Conservation (phyloP, 2,113 vertebrate genomes). For the Dasyurus viverrinus region DNA sequence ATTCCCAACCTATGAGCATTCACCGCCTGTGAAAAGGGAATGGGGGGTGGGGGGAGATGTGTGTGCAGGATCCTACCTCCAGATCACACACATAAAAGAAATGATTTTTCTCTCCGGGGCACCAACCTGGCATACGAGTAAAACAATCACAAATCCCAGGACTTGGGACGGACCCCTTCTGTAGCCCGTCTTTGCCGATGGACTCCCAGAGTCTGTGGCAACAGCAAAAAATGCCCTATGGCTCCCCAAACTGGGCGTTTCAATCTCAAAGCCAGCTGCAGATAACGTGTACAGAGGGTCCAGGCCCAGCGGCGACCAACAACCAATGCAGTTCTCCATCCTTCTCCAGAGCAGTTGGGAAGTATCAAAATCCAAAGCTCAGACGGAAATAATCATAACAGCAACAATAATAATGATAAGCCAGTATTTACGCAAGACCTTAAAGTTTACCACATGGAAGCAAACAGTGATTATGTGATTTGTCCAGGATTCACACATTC, state of each 20-base stretch:
- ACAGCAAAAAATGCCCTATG: too few species aligned
- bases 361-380: background rate
- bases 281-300: background rate
- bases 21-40: background rate
- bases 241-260: background rate
- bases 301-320: background rate
- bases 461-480: too few species aligned
- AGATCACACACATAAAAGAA: background rate
- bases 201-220: background rate
- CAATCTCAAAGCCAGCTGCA: background rate
- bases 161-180: background rate
- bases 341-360: background rate
- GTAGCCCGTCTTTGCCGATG: background rate
- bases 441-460: background rate
- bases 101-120: too few species aligned
- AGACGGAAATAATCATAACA: background rate
- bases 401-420: background rate
- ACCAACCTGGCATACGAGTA: too few species aligned
- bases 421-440: background rate
- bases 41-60: background rate
- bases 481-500: too few species aligned
- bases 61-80: background rate
- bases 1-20: background rate
- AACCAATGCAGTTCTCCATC: background rate
- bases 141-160: background rate